A percentile compares a stretch with the other conserved stretches of the same genome.
These are phyloP conservation scores for Drosophila ambigua DNA, from an alignment of 1,140 invertebrate genomes.

Conservation along the genomic window DNA sequence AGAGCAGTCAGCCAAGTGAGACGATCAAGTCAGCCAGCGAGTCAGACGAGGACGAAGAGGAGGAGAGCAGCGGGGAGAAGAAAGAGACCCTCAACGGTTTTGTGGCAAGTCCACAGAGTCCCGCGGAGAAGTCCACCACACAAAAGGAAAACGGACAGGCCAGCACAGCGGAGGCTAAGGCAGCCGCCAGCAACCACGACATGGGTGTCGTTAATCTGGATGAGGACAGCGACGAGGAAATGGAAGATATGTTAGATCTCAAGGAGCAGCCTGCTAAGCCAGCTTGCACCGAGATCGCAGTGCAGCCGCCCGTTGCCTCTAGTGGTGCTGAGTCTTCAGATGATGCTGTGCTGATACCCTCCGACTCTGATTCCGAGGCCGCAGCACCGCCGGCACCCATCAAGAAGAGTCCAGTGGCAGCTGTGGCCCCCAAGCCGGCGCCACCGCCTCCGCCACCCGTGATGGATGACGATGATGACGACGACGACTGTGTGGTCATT, in stretches of 20 bases:
- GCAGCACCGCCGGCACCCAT: conserved; percentile 22
- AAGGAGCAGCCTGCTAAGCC: conserved; percentile 26
- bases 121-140: conserved; percentile 20
- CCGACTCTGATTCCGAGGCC: conserved; percentile 76
- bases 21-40: conserved; percentile 48
- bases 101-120: conserved; percentile 27
- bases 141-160: conserved; percentile 69
- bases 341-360: conserved; percentile 75
- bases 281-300: conserved; percentile 14
- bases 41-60: conserved; percentile 16
- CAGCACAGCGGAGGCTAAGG: conserved; percentile 46
- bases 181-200: conserved; percentile 10
- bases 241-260: conserved; percentile 36
- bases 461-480: conserved; percentile 84
- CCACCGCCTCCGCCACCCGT: conserved; percentile 39
- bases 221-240: conserved; percentile 78
- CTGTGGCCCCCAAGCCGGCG: conserved; percentile 26
- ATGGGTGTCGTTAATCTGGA: conserved; percentile 65
- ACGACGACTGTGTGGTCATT: conserved; percentile 87
- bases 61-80: conserved; percentile 13
- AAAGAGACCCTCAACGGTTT: conserved; percentile 56
- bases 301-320: conserved; percentile 13
- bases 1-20: conserved; percentile 60
- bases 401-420: conserved; percentile 45
- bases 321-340: conserved; percentile 68